Evolutionary conservation across 2,888 invertebrate genomes (phyloP), one percentile per base, ranked within the genome.

Genomic region (Barypeithes pellucidus): DNA sequence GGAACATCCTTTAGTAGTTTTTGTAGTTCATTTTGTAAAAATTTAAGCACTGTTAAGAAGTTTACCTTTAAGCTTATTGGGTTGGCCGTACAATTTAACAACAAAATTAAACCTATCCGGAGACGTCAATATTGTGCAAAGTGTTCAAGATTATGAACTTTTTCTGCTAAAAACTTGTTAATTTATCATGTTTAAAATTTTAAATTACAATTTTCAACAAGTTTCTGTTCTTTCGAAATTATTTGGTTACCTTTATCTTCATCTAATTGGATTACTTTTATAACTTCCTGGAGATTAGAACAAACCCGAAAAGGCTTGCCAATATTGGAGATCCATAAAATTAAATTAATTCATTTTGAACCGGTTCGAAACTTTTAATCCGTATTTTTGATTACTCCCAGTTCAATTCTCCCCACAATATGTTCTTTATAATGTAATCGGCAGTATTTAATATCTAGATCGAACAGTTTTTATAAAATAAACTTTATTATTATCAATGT

Each of bases 341-440:
- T 50, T 50, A 50, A 24, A 50, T 50, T 50, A 50, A 50, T 50
- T 50, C 50, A n/a, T 50, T 24, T 50, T 50, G 50, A 50, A 50
- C 50, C 22, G 50, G 50, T 22, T n/a, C 22, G 24, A 50, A 50
- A 50, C 50, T 50, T 50, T 22, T 50, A 50, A 24, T 50, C 50
- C n/a, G 11, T 4, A 50, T 50, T 50, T 50, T 50, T 50, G 24
- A 50, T 50, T 50, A 50, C 22, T 22, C 24, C n/a, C 50, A 24
- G 22, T 24, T 24, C n/a, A 50, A 24, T 24, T 24, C 24, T n/a
- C 24, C 50, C 5, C 20, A 22, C 12, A 22, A 50, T 20, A 22
- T 22, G 2, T 3, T 14, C 12, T 22, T 50, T 50, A 50, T 18
- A 50, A 22, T 22, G 22, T 11, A 50, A 50, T 50, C 5, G 3